phyloP scores from a whole-genome alignment of 2,113 vertebrate genomes.

The Hippocampus mohnikei region DNA sequence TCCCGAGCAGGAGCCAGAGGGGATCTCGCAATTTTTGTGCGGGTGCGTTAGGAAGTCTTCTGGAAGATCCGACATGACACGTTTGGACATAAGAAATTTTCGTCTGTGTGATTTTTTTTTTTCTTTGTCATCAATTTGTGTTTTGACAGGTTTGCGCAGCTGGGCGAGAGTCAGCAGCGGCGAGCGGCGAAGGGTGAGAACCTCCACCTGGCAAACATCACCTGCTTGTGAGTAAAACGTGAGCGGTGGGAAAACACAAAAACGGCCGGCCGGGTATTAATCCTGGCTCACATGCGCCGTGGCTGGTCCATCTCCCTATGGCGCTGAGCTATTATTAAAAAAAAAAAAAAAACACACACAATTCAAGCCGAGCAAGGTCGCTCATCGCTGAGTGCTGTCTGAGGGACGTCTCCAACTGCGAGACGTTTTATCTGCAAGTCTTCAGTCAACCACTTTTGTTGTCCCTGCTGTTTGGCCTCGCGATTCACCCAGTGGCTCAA shows the following conservation, averaged over 20 bases:
- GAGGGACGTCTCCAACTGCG: conserved; percentile 6
- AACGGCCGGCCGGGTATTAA: not conserved
- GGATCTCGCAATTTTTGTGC: conserved; percentile 34
- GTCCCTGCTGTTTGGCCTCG: conserved; percentile 4
- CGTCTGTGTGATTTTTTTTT: not conserved
- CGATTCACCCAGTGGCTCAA: not conserved
- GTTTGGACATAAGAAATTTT: not conserved
- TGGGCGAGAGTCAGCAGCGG: conserved; percentile 86
- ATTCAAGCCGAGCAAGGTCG: conserved; percentile 1
- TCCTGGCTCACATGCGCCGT: conserved; percentile 16
- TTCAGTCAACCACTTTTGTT: not conserved
- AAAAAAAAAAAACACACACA: not conserved
- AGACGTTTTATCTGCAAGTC: conserved; percentile 11
- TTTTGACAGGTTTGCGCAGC: conserved; percentile 83
- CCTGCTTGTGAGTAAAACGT: conserved; percentile 82
- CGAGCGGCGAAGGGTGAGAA: conserved; percentile 73
- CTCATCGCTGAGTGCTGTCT: conserved; percentile 22
- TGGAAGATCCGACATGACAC: not conserved
- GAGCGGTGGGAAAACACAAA: conserved; percentile 4
- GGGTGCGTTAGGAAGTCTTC: conserved; percentile 16
- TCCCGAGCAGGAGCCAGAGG: conserved; percentile 44
- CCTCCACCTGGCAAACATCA: conserved; percentile 76
- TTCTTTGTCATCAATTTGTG: not conserved
- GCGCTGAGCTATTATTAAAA: not conserved
- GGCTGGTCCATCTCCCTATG: not conserved